Evolutionary conservation across 2,888 invertebrate genomes (phyloP).

Genomic region (Pardosa pseudoannulata): DNA sequence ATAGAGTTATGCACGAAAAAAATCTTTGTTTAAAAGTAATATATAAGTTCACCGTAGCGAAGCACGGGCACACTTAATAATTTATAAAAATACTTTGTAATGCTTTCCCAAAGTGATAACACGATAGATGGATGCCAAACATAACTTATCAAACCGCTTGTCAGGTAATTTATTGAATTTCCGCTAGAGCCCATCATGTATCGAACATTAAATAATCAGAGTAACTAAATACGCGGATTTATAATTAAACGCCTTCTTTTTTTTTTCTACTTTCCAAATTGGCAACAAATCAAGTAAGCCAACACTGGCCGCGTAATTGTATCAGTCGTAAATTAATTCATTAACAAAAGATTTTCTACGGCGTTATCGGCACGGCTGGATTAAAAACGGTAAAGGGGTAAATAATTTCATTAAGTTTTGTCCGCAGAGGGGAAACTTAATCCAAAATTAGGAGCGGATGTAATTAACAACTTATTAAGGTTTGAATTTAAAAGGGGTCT

Average conservation of each 20-base stretch:
- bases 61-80: no score
- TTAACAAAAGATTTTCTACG: conserved; percentile 14
- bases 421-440: conserved; percentile 21
- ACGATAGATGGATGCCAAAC: no score
- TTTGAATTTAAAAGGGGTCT: conserved; percentile 36
- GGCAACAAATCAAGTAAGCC: conserved; percentile 2
- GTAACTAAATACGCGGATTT: conserved; percentile 12
- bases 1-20: no score
- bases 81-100: no score
- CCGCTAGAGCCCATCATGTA: not conserved
- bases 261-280: conserved; percentile 21
- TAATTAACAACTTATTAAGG: conserved; percentile 29
- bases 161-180: not conserved
- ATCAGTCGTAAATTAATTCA: conserved; percentile 44
- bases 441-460: conserved; percentile 43
- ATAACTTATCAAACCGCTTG: no score
- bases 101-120: no score
- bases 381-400: conserved; percentile 24
- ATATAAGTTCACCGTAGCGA: no score
- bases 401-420: conserved; percentile 46
- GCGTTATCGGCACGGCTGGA: not conserved
- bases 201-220: not conserved
- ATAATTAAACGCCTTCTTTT: conserved; percentile 43
- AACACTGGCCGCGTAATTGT: conserved; percentile 6
- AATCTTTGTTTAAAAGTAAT: no score